These are phyloP conservation scores for Augochlora pura DNA, from an alignment of 1,140 invertebrate genomes.

Conservation along the genomic window DNA sequence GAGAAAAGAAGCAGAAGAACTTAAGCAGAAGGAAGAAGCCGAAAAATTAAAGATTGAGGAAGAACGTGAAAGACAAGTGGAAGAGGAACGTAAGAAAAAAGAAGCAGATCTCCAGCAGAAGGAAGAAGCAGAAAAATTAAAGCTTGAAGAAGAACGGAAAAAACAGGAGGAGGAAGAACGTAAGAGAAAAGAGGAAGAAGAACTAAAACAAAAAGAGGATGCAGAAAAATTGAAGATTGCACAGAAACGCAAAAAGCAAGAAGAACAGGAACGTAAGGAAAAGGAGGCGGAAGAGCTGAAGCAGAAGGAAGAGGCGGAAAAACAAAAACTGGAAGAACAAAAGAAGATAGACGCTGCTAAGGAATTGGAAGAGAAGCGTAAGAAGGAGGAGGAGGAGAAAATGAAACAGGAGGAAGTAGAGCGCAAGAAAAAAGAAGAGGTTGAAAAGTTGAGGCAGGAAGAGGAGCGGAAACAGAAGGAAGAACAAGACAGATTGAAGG, in stretches of 20 bases:
- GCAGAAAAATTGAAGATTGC: conserved; percentile 17
- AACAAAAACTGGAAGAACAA: neutral
- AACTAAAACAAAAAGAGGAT: conserved; percentile 17
- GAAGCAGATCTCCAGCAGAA: conserved; percentile 38
- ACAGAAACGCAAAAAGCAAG: neutral
- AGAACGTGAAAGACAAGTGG: conserved; percentile 10
- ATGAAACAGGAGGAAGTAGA: neutral
- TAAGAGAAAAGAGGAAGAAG: neutral
- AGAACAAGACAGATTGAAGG: neutral
- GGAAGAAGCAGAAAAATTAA: conserved; percentile 30
- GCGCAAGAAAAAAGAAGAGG: neutral
- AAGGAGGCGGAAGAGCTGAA: conserved; percentile 40
- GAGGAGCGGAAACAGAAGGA: neutral
- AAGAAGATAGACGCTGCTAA: neutral
- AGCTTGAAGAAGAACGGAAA: conserved; percentile 35
- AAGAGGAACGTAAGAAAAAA: neutral
- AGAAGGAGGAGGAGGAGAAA: neutral
- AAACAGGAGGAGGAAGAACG: neutral
- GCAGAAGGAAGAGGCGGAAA: conserved; percentile 24
- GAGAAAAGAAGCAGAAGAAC: conserved; percentile 3
- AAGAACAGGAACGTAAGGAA: conserved; percentile 35
- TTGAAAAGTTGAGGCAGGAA: conserved; percentile 31
- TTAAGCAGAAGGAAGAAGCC: conserved; percentile 1
- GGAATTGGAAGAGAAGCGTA: conserved; percentile 14
- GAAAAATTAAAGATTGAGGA: conserved; percentile 29